Evolutionary conservation across 2,888 invertebrate genomes (phyloP), one percentile per base, ranked within the genome.

Genomic region (Theretra japonica): DNA sequence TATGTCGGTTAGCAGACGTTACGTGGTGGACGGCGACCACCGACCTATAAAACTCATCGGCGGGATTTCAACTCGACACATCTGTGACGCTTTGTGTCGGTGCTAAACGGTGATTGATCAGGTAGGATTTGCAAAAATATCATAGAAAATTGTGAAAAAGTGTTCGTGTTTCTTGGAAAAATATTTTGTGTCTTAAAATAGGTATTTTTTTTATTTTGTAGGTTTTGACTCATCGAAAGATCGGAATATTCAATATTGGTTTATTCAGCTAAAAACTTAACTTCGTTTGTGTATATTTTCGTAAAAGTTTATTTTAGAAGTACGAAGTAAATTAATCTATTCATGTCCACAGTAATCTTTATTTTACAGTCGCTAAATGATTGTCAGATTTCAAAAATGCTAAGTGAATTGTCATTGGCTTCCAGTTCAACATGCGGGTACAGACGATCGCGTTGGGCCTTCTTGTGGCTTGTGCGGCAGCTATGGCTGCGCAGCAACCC

Each of bases 21-120:
- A 23, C 62, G 28, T 69, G 53, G 5, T 69, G 53, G 79, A 76
- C 75, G 80, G 60, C 91, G 90, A 90, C 91, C 93, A 80, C 59
- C 91, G 90, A 90, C 91, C 93, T 93, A 93, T 93, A 93, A 90
- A 93, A 92, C 91, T 86, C 85, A 82, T 81, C 77, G 83, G 73
- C 86, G 87, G 91, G 89, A 90, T 82, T 82, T 75, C 69, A 77
- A 80, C 80, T 76, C 91, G 90, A 88, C 91, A 86, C 81, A 86
- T 81, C 82, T 82, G 83, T 83, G 81, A 74, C 78, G 81, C 83
- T 86, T 88, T 84, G 86, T 88, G 87, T 83, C 85, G 84, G 89
- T 88, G 87, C 77, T 79, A 84, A 83, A 82, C 85, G 84, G 78
- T 82, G 77, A 82, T 76, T 83, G 74, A 79, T 82, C 84, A 90